Evolutionary conservation across 2,113 vertebrate genomes (phyloP).

Genomic region (Peromyscus leucopus): DNA sequence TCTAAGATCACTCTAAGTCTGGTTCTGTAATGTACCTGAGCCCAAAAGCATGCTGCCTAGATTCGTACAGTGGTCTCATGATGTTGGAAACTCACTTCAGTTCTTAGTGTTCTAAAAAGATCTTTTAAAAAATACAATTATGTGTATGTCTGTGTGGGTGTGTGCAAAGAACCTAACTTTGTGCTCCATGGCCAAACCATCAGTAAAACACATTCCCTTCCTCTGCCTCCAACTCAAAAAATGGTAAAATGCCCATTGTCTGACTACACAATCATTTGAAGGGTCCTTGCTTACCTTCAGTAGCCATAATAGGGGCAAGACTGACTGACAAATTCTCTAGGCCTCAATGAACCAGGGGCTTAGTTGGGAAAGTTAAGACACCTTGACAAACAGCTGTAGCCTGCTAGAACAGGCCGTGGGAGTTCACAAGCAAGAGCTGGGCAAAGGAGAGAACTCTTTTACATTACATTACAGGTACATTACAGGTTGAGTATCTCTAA

Average conservation of each 20-base stretch:
- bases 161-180: background rate
- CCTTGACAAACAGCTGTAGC: background rate
- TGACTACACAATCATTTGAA: background rate
- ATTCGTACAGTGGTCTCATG: background rate
- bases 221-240: background rate
- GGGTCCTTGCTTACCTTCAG: background rate
- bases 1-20: background rate
- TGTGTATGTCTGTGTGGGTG: background rate
- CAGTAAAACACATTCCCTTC: background rate
- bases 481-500: background rate
- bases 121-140: background rate
- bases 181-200: background rate
- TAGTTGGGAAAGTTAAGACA: background rate
- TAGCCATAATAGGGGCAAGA: background rate
- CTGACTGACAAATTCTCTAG: background rate
- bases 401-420: background rate
- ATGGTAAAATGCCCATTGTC: background rate
- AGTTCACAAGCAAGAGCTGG: background rate
- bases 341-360: background rate
- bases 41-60: background rate
- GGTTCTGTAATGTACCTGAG: constrained; percentile 3
- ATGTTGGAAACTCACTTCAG: constrained; percentile 35
- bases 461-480: background rate
- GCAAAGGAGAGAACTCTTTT: background rate
- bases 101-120: background rate